A percentile compares a stretch with the other conserved stretches of the same genome.
phyloP scores from a whole-genome alignment of 2,888 invertebrate genomes.

The Anoplius nigerrimus region DNA sequence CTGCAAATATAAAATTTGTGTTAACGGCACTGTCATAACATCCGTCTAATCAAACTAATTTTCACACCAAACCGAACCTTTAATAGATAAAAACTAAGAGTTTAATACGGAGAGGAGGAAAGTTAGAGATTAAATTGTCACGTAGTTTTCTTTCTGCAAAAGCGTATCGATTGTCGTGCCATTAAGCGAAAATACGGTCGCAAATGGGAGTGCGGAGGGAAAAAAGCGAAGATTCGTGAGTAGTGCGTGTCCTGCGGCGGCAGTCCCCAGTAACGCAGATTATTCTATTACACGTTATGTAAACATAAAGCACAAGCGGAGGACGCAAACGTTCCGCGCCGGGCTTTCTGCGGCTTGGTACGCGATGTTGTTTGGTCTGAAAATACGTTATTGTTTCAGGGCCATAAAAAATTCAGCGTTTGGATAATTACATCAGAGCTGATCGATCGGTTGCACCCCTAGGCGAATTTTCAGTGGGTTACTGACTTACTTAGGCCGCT shows the following conservation, averaged over 20 bases:
- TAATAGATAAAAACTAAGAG: no score
- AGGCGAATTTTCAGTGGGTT: constrained; percentile 58
- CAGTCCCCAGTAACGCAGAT: constrained; percentile 61
- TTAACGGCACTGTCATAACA: no score
- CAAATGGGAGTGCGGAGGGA: no score
- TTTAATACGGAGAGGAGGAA: no score
- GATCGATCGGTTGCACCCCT: constrained; percentile 49
- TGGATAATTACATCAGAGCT: constrained; percentile 78
- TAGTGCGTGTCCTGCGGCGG: constrained; percentile 8
- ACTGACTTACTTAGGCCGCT: constrained; percentile 61
- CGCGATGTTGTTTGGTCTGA: constrained; percentile 79
- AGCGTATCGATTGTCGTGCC: no score
- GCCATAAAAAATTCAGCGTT: constrained; percentile 81
- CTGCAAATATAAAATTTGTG: no score
- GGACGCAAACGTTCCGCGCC: constrained; percentile 29
- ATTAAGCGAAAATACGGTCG: no score
- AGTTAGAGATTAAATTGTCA: no score
- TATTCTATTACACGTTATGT: constrained; percentile 71
- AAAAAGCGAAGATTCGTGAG: neutral
- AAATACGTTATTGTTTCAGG: constrained; percentile 81
- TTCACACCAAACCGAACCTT: no score
- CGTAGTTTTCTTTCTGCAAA: no score
- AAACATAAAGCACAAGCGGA: constrained; percentile 58
- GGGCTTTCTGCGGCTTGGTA: constrained; percentile 69
- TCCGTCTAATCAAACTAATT: no score